Base-by-base conservation (phyloP, 92 coral and sea anemone genomes). In the Actinernus sp. region DNA sequence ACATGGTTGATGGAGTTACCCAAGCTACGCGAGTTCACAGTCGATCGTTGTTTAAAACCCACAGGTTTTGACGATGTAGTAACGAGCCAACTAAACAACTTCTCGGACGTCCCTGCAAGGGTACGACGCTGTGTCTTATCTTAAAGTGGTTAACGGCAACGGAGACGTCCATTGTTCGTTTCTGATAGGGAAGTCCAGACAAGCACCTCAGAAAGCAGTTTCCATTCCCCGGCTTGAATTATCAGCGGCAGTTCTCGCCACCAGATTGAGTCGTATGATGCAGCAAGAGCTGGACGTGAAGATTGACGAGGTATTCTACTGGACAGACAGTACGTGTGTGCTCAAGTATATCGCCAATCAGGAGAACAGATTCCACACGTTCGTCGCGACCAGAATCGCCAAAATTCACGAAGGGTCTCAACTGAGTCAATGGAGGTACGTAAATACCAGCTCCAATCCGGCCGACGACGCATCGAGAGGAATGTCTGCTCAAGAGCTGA, bases 211-310 rank as follows among this genome's bases (percentile, higher is more conserved):
- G 19, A n/a, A n/a, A n/a, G n/a, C n/a, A n/a, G 22, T 45, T 8
- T 40, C 58, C 23, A 29, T 63, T 4, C 71, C 58, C 13, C 71
- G 71, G 13, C 36, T 63, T 20, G 71, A 63, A 45, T 41, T 63
- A 2, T 40, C 58, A n/a, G 58, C 39, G 12, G 58, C 71, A 26
- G 56, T 41, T 18, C 21, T 44, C 7, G 11, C 71, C 2, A 37
- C 44, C 30, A 55, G 71, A 26, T 3, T 63, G 2, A 39, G 56
- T 11, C 24, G 26, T 55, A 22, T 40, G 56, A 26, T 63, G 29
- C 27, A 28, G 37, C 2, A 19, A 9, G 71, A 63, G 37, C 52
- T 63, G 9, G 71, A 40, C 33, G 56, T 21, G n/a, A 45, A 17
- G 12, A 23, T 14, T n/a, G 56, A 14, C 25, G 25, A 23, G 33